Conservation (phyloP, 2,797 vertebrate genomes). For the Microhierax caerulescens region DNA sequence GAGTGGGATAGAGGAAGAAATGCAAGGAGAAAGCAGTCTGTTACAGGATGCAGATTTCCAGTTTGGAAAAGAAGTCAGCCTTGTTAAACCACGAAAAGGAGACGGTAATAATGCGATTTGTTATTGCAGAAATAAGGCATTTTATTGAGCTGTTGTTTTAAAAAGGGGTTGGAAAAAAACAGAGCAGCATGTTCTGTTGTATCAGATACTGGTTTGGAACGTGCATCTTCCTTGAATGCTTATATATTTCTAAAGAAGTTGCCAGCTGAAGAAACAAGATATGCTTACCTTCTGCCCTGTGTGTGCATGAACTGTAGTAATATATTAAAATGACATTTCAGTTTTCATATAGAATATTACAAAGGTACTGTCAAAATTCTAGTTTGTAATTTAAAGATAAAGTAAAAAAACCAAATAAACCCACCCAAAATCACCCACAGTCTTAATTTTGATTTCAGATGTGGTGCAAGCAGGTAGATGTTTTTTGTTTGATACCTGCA, state of each 20-base stretch:
- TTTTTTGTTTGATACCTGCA: not conserved
- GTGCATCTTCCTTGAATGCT: not conserved
- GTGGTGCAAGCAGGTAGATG: not conserved
- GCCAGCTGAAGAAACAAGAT: not conserved
- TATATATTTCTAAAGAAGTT: not conserved
- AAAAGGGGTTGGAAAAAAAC: not conserved
- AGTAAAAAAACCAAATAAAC: rapidly evolving
- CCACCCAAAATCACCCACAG: rapidly evolving
- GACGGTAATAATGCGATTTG: slow-evolving; percentile 66
- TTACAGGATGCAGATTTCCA: slow-evolving; percentile 70
- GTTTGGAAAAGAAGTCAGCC: slow-evolving; percentile 73
- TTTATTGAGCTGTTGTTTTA: not conserved
- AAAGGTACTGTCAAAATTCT: not conserved
- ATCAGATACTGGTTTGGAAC: not conserved
- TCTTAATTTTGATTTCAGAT: not conserved
- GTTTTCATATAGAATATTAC: not conserved
- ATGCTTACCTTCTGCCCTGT: not conserved
- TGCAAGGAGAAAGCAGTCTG: slow-evolving; percentile 75
- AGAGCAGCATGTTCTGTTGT: not conserved
- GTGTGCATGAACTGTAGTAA: not conserved
- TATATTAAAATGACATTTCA: not conserved
- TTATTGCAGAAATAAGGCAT: not conserved
- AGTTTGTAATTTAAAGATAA: not conserved
- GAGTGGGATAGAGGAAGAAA: slow-evolving; percentile 77
- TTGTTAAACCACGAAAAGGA: slow-evolving; percentile 52